phyloP scores from a whole-genome alignment of 2,888 invertebrate species.

The Drosophila flavopinicola region DNA sequence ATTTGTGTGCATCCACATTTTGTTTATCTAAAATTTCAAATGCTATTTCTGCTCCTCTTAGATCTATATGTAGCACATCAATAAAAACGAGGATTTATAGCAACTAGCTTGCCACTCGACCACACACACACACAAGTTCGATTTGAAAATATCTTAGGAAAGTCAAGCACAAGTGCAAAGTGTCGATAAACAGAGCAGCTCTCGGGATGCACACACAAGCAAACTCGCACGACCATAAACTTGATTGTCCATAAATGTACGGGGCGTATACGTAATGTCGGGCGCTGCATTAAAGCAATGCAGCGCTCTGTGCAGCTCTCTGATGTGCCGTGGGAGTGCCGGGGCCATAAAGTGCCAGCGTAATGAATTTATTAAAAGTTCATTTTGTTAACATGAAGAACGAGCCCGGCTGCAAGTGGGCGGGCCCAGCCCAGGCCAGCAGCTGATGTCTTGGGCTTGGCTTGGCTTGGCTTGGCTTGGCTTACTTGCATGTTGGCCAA shows the following conservation, averaged over 20 bases:
- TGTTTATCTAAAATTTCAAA: conserved; percentile 6
- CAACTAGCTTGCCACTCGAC: neutral
- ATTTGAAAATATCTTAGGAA: conserved; percentile 71
- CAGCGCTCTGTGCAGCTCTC: conserved; percentile 31
- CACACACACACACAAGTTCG: conserved; percentile 39
- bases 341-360: conserved; percentile 58
- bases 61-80: conserved; percentile 16
- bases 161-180: conserved; percentile 67
- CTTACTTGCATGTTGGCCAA: conserved; percentile 73
- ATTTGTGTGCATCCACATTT: conserved; percentile 2
- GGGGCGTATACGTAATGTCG: conserved; percentile 81
- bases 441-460: conserved; percentile 38
- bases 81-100: conserved; percentile 29
- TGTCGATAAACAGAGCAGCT: conserved; percentile 63
- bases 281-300: conserved; percentile 73
- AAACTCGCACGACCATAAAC: conserved; percentile 51
- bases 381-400: conserved; percentile 52
- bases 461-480: conserved; percentile 34
- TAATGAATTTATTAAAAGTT: conserved; percentile 79
- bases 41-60: conserved; percentile 13
- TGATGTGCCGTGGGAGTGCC: conserved; percentile 25
- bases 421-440: neutral
- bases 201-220: conserved; percentile 14
- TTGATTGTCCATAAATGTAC: conserved; percentile 78
- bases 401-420: neutral